Evolutionary conservation across 2,797 vertebrate genomes (phyloP), one percentile per base, ranked within the genome.

Genomic region (Pseudomugil gertrudae): DNA sequence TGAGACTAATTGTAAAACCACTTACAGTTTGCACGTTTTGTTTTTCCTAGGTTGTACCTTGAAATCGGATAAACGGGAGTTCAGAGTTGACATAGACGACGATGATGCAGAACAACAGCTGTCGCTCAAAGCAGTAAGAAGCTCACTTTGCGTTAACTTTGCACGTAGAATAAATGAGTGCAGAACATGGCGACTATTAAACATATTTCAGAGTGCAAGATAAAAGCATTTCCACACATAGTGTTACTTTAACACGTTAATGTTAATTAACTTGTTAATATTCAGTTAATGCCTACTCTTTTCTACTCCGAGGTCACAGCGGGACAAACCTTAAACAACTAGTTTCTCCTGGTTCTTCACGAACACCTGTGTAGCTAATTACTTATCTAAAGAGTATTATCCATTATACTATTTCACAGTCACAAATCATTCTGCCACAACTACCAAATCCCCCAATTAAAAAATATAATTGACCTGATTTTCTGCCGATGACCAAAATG

Each of bases 71-170:
- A 94, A 87, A 73, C 90, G 90, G 56, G 94, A 94, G 81, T 91
- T 93, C 80, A 94, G 77, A 90, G 86, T 94, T 61, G 92, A 93
- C 55, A 70, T 90, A 17, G 92, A 94, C 30, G 93, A 94, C 66
- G 93, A 94, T 74, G 94, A 94, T 62, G 90, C 91, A 66, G 94
- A 95, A 66, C 94, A 95, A 24, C 94, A 95, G 84, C 90, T 95
- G 82, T 95, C 94, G 69, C 90, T 95, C 81, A 94, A 94, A 92
- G 80, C 93, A 63, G 94, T 95, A 92, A 92, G 89, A 48, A n/a
- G 14, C 10, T 14, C 10, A 21, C 26, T 52, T 52, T 52, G 14
- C 15, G 6, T 19, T 19, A 7, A 52, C 3, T 29, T 26, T 27
- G 48, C 11, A 27, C 15, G 14, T 14, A 15, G 24, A 51, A 26